Evolutionary conservation across 1,140 invertebrate species (phyloP).

Genomic region (Calephelis nemesis): DNA sequence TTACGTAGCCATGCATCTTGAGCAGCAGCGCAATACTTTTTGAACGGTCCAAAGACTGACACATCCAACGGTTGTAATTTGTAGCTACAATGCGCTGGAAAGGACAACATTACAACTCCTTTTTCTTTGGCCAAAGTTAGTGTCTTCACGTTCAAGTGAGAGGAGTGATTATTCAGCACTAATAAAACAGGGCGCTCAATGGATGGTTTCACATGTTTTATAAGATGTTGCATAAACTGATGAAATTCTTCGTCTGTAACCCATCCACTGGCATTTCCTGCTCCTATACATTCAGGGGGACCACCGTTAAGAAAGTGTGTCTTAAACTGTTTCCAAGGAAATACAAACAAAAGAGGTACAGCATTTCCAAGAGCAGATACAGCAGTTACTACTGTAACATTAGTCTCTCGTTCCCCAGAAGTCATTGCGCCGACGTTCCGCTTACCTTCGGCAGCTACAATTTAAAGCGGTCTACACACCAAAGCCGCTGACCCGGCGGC

Average conservation of each 20-base stretch:
- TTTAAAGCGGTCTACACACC: no score
- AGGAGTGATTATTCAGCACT: slow-evolving; percentile 21
- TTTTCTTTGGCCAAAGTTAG: slow-evolving; percentile 3
- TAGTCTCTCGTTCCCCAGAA: not conserved
- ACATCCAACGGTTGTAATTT: slow-evolving; percentile 36
- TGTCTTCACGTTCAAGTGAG: slow-evolving; percentile 6
- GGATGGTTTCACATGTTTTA: slow-evolving; percentile 20
- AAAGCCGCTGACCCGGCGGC: no score
- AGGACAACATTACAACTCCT: slow-evolving; percentile 21
- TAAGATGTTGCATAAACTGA: slow-evolving; percentile 19
- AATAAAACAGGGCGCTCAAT: slow-evolving; percentile 17
- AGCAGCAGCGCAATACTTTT: slow-evolving; percentile 25
- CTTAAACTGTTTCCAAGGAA: not conserved
- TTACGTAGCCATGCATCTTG: slow-evolving; percentile 34
- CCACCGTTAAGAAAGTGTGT: not conserved
- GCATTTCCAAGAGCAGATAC: slow-evolving; percentile 3
- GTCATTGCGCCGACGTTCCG: not conserved
- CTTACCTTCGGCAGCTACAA: no score
- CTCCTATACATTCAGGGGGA: not conserved
- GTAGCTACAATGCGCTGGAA: slow-evolving; percentile 31
- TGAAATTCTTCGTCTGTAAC: not conserved
- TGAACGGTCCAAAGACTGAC: slow-evolving; percentile 31
- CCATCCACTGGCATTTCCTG: no score
- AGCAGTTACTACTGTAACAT: slow-evolving; percentile 16
- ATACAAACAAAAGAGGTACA: not conserved